Conservation (phyloP, 2,888 invertebrate species). For the Mythimna albipuncta region DNA sequence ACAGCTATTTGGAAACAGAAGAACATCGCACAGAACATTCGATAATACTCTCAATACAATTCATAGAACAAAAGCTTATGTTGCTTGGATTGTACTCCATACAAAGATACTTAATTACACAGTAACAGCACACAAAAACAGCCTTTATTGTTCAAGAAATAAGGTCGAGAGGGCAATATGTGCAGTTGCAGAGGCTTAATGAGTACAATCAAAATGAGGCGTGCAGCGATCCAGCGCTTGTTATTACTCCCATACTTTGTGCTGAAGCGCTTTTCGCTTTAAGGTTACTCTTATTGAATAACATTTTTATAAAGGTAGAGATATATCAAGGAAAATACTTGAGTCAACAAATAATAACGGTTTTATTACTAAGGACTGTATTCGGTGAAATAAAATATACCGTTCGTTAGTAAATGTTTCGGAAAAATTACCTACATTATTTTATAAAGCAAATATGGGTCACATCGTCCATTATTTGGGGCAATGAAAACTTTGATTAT, state of each 20-base stretch:
- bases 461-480: slow-evolving; percentile 1
- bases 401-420: slow-evolving; percentile 34
- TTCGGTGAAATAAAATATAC: slow-evolving; percentile 41
- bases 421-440: slow-evolving; percentile 40
- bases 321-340: slow-evolving; percentile 47
- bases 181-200: slow-evolving; percentile 70
- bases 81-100: slow-evolving; percentile 52
- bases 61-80: slow-evolving; percentile 59
- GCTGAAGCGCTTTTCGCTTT: slow-evolving; percentile 51
- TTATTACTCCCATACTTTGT: slow-evolving; percentile 66
- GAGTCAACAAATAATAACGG: slow-evolving; percentile 52
- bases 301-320: slow-evolving; percentile 57
- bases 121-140: slow-evolving; percentile 47
- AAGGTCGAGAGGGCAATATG: slow-evolving; percentile 65
- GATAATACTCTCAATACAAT: slow-evolving; percentile 56
- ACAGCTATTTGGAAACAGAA: slow-evolving; percentile 19
- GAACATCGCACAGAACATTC: slow-evolving; percentile 47
- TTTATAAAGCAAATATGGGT: slow-evolving; percentile 33
- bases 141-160: slow-evolving; percentile 60
- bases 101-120: slow-evolving; percentile 66
- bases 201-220: slow-evolving; percentile 76
- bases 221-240: slow-evolving; percentile 64
- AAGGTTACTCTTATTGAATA: slow-evolving; percentile 56
- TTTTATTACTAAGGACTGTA: slow-evolving; percentile 49
- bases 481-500: slow-evolving; percentile 8